These are phyloP conservation scores for Cryptotis parvus DNA, from an alignment of 2,113 vertebrate species.

Conservation along the genomic window DNA sequence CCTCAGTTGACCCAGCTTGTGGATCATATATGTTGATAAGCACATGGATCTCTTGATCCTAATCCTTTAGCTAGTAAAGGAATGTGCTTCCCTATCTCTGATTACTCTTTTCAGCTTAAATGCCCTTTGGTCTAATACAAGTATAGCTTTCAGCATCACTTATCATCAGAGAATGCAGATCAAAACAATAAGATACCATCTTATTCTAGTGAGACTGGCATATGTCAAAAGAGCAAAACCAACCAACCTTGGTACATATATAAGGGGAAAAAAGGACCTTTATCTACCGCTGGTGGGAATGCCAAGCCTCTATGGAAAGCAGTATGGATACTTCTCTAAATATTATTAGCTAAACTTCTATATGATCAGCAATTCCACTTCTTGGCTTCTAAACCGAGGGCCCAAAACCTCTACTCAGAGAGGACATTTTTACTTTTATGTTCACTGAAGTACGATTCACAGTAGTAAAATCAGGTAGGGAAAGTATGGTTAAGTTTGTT, in stretches of 20 bases:
- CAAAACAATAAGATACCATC: neutral
- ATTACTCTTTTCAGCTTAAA: too few species aligned
- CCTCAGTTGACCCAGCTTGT: too few species aligned
- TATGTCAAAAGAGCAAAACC: neutral
- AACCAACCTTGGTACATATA: neutral
- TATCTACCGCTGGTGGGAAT: neutral
- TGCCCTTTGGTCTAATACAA: neutral
- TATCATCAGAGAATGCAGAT: neutral
- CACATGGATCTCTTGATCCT: too few species aligned
- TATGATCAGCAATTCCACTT: neutral
- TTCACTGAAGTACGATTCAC: neutral
- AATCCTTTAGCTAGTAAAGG: too few species aligned
- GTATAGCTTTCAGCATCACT: neutral
- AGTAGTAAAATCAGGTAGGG: neutral
- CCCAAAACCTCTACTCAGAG: neutral
- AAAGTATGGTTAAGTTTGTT: conserved; percentile 67
- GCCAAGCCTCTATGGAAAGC: neutral
- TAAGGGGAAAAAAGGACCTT: neutral
- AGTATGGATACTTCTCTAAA: neutral
- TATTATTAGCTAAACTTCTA: neutral
- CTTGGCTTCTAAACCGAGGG: neutral
- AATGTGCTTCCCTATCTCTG: too few species aligned
- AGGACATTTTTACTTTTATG: neutral
- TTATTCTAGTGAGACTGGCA: neutral
- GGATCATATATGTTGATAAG: too few species aligned